Base-by-base conservation (phyloP, 2,888 invertebrate genomes). In the Saturnia japonica region DNA sequence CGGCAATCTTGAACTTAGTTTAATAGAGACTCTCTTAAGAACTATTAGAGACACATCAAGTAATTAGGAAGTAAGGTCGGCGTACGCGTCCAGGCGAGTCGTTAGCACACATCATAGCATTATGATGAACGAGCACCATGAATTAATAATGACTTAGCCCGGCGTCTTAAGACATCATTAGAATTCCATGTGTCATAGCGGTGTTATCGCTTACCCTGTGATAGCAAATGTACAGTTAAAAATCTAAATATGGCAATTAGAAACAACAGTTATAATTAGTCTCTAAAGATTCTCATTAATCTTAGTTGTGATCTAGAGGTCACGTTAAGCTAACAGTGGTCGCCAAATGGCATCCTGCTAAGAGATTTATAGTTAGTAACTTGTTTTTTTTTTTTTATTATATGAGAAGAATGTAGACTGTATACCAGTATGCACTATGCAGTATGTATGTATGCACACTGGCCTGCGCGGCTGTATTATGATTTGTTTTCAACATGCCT, bases 21-120 rank as follows among this genome's bases (percentile, higher is more conserved):
- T 14, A 62, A 22, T 34, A 25, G 51, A 70, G 54, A 42, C 34
- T 16, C 64, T 34, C 28, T 28, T 62, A 40, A 25, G 22, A 43
- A 42, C 51, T 68, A 22, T 68, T 57, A 45, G 67, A n/a, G 70
- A 54, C 67, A 66, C 67, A 66, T 51, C 28, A 47, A 40, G 64
- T 67, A 70, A 70, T 70, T 70, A 67, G 70, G 70, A 54, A 43
- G 34, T 45, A 66, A 16, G 66, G 11, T 16, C 62, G 62, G 62
- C 62, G 62, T 62, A 6, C 6, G 14, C 28, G 16, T 34, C 16
- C 64, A n/a, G 78, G 69, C 45, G 67, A 78, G 78, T 77, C 78
- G 75, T 79, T 78, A 81, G 80, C 78, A 78, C 71, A 77, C 73
- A 74, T 72, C 68, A 69, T 68, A 62, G 71, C 40, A 67, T 75